Base-by-base conservation (phyloP, 2,888 invertebrate genomes). In the Pachycephus smyrnensis region DNA sequence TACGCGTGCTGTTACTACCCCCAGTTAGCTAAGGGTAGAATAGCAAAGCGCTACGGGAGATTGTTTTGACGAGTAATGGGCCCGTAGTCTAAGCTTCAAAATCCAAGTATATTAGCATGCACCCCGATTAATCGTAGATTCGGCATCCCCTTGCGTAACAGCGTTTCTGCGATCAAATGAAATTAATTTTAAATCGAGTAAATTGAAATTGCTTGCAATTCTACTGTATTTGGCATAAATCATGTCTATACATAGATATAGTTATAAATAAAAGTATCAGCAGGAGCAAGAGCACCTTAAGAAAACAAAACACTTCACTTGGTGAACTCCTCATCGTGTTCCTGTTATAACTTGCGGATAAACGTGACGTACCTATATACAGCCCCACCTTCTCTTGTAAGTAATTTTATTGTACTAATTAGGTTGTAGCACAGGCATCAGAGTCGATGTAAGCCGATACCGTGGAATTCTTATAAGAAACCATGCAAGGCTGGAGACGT, bases 11-110 rank as follows among this genome's bases (percentile, higher is more conserved):
- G 55, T 55, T 55, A 55, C 55, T 55, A 55, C 23, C 55, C 23
- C 23, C 55, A 55, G 55, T 23, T 55, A 2, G 2, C 23, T 23
- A 55, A 23, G 55, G 55, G 23, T 23, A 23, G 23, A 55, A 55
- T 15, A 1, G 55, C 55, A 23, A 55, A 55, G 55, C 55, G 55
- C 55, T 9, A 23, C 55, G 55, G 76, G 68, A 40, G 82, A 79
- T 78, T 84, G 86, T 87, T 88, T 86, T 84, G 81, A 85, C 85
- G 82, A 84, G 83, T 83, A 83, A 85, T 82, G 82, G 85, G 84
- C 84, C 80, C 82, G 86, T 89, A 87, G 89, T 88, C 83, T 82
- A 82, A 84, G 85, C 88, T 84, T 86, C 80, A 84, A 88, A 88
- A 89, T 85, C 85, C 83, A 79, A 76, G 78, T 76, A 82, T 81